Evolutionary conservation across 2,113 vertebrate species (phyloP), one percentile per base, ranked within the genome.

Genomic region (Eurystomus gularis): DNA sequence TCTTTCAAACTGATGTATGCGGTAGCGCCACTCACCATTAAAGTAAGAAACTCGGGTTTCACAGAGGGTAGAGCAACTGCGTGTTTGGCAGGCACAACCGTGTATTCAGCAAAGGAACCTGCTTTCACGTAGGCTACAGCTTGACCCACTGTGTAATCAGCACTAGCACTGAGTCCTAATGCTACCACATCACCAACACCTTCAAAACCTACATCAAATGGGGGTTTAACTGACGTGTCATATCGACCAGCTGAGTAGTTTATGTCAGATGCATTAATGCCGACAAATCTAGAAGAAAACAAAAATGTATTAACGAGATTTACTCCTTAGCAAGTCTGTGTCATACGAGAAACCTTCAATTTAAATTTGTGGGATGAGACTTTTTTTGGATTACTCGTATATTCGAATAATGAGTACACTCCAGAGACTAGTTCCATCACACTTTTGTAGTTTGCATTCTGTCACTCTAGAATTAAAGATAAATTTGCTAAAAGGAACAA

Each of bases 241-340:
- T 99, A 99, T 23, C 99, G 98, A 65, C 99, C 99, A 1, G 99
- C 99, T 3, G 99, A 98, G 96, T 99, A 99, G 98, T 99, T 99
- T 97, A 99, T 98, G 93, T 99, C 99, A 57, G 99, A 99, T 37
- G 99, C 99, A 76, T 99, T 99, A 97, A 99, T 98, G 95, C 99
- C 99, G 77, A 99, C 98, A 98, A 98, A 99, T 97, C 99, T 99
- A 97, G 96, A 97, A 97, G 93, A 84, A 97, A 97, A 97, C 93
- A 97, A 97, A 80, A 72, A 90, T 7, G 51, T 20, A 91, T 97
- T 97, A 97, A 88, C 26, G 33, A 79, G 33, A 49, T 90, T 88
- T 78, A 76, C 46, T 90, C 84, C 82, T 93, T 57, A 49, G 21
- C 57, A 75, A 76, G 49, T 70, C 65, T 86, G 52, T 25, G 44